phyloP scores from a whole-genome alignment of 2,888 invertebrate species.

The Bembecia ichneumoniformis region DNA sequence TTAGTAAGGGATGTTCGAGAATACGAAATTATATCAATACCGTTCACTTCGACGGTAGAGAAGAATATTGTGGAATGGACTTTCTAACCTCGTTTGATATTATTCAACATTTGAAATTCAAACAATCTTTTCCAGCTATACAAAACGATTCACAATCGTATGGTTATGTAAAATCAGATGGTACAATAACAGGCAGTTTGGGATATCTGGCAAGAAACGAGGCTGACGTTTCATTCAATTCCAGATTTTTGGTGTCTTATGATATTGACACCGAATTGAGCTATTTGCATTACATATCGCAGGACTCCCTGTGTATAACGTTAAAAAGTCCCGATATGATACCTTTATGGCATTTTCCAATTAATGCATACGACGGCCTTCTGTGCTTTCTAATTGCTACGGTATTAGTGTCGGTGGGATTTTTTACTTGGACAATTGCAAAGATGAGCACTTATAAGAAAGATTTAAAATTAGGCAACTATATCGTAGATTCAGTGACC shows the following conservation, averaged over 20 bases:
- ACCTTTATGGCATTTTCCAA: slow-evolving; percentile 32
- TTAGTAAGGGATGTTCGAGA: slow-evolving; percentile 20
- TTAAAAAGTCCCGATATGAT: slow-evolving; percentile 18
- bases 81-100: slow-evolving; percentile 33
- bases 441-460: slow-evolving; percentile 6
- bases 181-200: slow-evolving; percentile 24
- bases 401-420: slow-evolving; percentile 13
- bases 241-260: slow-evolving; percentile 34
- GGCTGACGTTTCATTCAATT: slow-evolving; percentile 41
- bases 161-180: slow-evolving; percentile 18
- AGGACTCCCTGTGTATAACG: slow-evolving; percentile 31
- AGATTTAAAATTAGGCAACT: slow-evolving; percentile 6
- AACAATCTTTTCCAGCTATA: slow-evolving; percentile 14
- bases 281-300: slow-evolving; percentile 23
- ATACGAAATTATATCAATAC: slow-evolving; percentile 20
- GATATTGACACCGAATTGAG: slow-evolving; percentile 12
- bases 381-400: slow-evolving; percentile 13
- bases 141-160: slow-evolving; percentile 16
- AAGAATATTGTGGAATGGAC: slow-evolving; percentile 35
- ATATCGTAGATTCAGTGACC: slow-evolving; percentile 15
- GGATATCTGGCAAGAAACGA: slow-evolving; percentile 23
- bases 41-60: slow-evolving; percentile 13
- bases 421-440: slow-evolving; percentile 22
- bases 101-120: slow-evolving; percentile 26
- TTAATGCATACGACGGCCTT: slow-evolving; percentile 9